Base-by-base conservation (phyloP, 2,888 invertebrate genomes). In the Chrysolina oricalcia region DNA sequence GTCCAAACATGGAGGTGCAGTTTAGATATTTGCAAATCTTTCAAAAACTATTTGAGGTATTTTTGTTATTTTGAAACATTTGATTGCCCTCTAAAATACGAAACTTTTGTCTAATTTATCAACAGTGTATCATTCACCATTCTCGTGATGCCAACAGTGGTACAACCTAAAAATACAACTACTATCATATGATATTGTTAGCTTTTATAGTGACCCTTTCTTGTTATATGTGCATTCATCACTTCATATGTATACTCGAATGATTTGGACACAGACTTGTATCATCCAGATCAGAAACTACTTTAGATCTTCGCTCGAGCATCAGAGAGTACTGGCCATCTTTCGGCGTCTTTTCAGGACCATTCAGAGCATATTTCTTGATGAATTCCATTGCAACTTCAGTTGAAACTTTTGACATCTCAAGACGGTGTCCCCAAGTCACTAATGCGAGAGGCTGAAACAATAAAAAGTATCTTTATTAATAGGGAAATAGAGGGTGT, bases 391-490 rank as follows among this genome's bases (percentile, higher is more conserved):
- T 87, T 0, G 92, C 93, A 46, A 90, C 83, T 9, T 87, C 83
- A 2, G 90, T 88, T 84, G 93, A 90, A 0, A 94, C 92, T 76
- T 91, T 90, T 5, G 94, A 93, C 93, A 95, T 93, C 82, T 91
- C 90, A 65, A 96, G 86, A 65, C 92, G 91, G 81, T 92, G 92
- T 40, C 95, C 94, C 95, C 96, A 96, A 0, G 94, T 90, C 0
- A 96, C 88, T 78, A 96, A 85, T 1, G 93, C 95, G 48, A 96
- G 87, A 0, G 95, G 96, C 93, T 94, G 86, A 73, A 90, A 90
- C n/a, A 72, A 89, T 89, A 78, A 82, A 48, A 48, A 48, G 17
- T 48, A 17, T 48, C 48, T 35, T 27, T 27, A 27, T 27, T 27
- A 27, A 27, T 27, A 27, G 27, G 27, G 27, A 27, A 27, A 27